Conservation (phyloP, 2,888 invertebrate genomes). For the Druceiella hillmani region DNA sequence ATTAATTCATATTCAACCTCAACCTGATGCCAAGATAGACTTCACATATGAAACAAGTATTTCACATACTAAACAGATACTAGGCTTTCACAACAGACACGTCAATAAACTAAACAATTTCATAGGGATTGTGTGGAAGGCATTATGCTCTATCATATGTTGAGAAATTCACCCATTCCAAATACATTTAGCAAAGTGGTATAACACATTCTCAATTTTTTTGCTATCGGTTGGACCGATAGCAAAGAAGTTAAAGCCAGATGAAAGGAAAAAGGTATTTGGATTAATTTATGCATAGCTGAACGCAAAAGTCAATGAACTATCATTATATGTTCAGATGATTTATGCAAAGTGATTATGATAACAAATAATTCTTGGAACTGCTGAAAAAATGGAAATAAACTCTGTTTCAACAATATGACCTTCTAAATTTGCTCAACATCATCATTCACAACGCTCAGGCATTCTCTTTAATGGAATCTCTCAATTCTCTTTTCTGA, state of each 20-base stretch:
- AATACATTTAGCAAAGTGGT: slow-evolving; percentile 32
- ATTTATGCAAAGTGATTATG: slow-evolving; percentile 23
- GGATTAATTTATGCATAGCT: slow-evolving; percentile 27
- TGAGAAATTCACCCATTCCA: slow-evolving; percentile 29
- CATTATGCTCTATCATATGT: slow-evolving; percentile 30
- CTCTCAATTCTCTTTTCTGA: slow-evolving; percentile 31
- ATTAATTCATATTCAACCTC: slow-evolving; percentile 31
- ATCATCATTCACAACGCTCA: slow-evolving; percentile 29
- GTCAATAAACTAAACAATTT: slow-evolving; percentile 28
- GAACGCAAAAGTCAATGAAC: background rate
- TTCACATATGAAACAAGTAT: slow-evolving; percentile 28
- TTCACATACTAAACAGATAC: slow-evolving; percentile 29
- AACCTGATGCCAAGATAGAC: slow-evolving; percentile 29
- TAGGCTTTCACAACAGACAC: slow-evolving; percentile 31
- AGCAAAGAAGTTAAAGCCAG: slow-evolving; percentile 26
- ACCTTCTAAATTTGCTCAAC: slow-evolving; percentile 30
- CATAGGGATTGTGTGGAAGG: slow-evolving; percentile 26
- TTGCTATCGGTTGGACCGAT: slow-evolving; percentile 28
- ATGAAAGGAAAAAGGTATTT: slow-evolving; percentile 31
- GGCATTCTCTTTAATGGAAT: slow-evolving; percentile 28
- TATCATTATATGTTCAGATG: slow-evolving; percentile 21
- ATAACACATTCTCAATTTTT: slow-evolving; percentile 23
- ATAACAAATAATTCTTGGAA: slow-evolving; percentile 13
- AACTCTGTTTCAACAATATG: slow-evolving; percentile 29
- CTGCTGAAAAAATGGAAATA: slow-evolving; percentile 34